Evolutionary conservation across 1,140 invertebrate species (phyloP), one percentile per base, ranked within the genome.

Genomic region (Drosophila saltans): DNA sequence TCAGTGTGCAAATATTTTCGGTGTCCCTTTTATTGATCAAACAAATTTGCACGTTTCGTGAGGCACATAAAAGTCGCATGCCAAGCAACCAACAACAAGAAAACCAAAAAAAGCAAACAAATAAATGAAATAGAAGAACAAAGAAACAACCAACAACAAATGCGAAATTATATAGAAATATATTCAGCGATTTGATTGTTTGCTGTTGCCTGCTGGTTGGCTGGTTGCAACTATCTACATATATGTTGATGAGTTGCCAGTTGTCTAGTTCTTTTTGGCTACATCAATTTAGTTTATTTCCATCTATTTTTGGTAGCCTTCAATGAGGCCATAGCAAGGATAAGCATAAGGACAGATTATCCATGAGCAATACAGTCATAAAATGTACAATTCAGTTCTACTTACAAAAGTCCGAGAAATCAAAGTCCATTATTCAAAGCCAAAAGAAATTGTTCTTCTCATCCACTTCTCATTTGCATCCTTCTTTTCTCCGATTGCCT

Each of bases 341-440:
- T 67, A 59, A 59, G 8, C 45, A 52, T 52, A 52, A 26, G 45
- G 45, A 52, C 45, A 52, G 8, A 52, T 48, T 26, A 52, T 36
- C 33, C 45, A 52, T 8, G 10, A 9, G 3, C 3, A 9, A 10
- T 24, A 52, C 26, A 56, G 36, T 45, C 39, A n/a, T 21, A 48
- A 16, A 26, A 21, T 36, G 68, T 43, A 75, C 41, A 69, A 76
- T 69, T 72, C 55, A 7, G 3, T 40, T 24, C 2, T 80, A 88
- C 83, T 88, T 72, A 86, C 83, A 75, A 72, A 86, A 81, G 64
- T 80, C 83, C 63, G 78, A 75, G 70, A 88, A 83, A 72, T 82
- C 80, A 78, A 92, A 91, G 72, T 92, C 91, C 91, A 92, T 92
- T 92, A 75, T 84, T 91, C 77, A 78, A 78, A 69, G 67, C 76